These are phyloP conservation scores for Corydoras maculifer DNA, from an alignment of 2,113 vertebrate genomes.

Conservation along the genomic window DNA sequence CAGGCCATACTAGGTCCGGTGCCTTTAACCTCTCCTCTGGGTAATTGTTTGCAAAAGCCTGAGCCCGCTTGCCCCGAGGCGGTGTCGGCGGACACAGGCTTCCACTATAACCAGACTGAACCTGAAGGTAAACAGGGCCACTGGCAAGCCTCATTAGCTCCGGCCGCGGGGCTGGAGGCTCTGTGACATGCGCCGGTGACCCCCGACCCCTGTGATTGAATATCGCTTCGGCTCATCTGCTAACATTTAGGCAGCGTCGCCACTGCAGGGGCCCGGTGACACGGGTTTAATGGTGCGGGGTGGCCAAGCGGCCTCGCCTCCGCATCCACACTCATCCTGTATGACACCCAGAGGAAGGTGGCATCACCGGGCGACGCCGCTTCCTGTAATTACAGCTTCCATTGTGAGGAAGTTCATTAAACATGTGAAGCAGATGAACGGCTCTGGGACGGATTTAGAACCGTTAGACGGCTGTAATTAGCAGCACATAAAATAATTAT, in stretches of 20 bases:
- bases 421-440: too few species aligned
- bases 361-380: neutral
- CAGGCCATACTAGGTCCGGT: slow-evolving; percentile 1
- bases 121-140: slow-evolving; percentile 55
- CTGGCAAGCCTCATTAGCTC: slow-evolving; percentile 43
- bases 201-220: slow-evolving; percentile 67
- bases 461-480: too few species aligned
- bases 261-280: slow-evolving; percentile 29
- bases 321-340: slow-evolving; percentile 12
- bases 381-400: neutral
- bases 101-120: slow-evolving; percentile 46
- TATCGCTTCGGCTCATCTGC: slow-evolving; percentile 68
- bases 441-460: too few species aligned
- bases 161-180: slow-evolving; percentile 52
- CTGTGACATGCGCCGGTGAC: slow-evolving; percentile 56
- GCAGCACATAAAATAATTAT: too few species aligned
- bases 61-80: slow-evolving; percentile 12
- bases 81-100: slow-evolving; percentile 25
- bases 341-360: neutral
- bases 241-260: slow-evolving; percentile 72
- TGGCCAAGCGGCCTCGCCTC: slow-evolving; percentile 3
- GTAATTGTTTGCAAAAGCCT: slow-evolving; percentile 47
- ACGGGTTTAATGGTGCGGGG: slow-evolving; percentile 14
- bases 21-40: slow-evolving; percentile 37
- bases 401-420: too few species aligned